These are phyloP conservation scores for Spodoptera picta DNA, from an alignment of 2,888 invertebrate genomes.

Conservation along the genomic window DNA sequence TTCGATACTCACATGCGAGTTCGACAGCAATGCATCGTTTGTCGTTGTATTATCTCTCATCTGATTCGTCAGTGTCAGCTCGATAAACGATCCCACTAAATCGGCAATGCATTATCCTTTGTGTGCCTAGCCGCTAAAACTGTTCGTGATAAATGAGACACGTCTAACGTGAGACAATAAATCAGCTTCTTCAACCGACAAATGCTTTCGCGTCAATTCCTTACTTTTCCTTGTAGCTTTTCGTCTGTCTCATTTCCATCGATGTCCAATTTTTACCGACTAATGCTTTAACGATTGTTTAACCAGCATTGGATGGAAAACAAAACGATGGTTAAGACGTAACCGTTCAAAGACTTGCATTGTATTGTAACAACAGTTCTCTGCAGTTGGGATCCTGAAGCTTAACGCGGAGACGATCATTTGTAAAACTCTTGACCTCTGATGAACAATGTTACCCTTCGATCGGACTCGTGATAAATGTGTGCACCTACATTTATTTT, in stretches of 20 bases:
- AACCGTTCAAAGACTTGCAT: conserved; percentile 45
- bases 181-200: conserved; percentile 73
- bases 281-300: conserved; percentile 43
- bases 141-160: conserved; percentile 79
- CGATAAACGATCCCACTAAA: conserved; percentile 73
- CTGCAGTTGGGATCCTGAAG: conserved; percentile 59
- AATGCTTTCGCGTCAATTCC: conserved; percentile 63
- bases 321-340: conserved; percentile 50
- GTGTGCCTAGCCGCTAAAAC: conserved; percentile 75
- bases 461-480: conserved; percentile 60
- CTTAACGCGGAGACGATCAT: conserved; percentile 68
- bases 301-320: conserved; percentile 54
- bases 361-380: conserved; percentile 63
- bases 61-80: conserved; percentile 75
- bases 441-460: conserved; percentile 62
- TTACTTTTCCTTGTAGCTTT: conserved; percentile 56
- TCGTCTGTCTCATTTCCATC: conserved; percentile 60
- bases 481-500: conserved; percentile 47
- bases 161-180: conserved; percentile 76
- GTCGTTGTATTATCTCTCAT: conserved; percentile 63
- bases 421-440: conserved; percentile 71
- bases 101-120: conserved; percentile 75
- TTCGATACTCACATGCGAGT: conserved; percentile 42
- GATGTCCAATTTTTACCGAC: conserved; percentile 56
- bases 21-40: conserved; percentile 30